phyloP scores from a whole-genome alignment of 2,888 invertebrate genomes.

The Pachycephus smyrnensis region DNA sequence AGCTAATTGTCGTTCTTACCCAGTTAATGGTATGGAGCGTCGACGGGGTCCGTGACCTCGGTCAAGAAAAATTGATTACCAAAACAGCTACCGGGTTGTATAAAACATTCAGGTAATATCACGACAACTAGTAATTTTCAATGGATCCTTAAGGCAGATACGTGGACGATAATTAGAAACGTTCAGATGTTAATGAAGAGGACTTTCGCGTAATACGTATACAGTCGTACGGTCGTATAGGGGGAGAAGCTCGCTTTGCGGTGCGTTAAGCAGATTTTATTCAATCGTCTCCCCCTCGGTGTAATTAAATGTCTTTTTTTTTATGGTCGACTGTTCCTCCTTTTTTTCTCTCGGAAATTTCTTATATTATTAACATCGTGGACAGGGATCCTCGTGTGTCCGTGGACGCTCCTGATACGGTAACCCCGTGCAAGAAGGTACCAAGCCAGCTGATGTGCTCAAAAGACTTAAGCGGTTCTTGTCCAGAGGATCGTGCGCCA shows the following conservation, averaged over 20 bases:
- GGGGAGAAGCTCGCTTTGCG: too few relatives aligned
- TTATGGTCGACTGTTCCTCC: not conserved
- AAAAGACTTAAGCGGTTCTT: conserved; percentile 30
- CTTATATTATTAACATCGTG: not conserved
- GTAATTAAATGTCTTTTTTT: not conserved
- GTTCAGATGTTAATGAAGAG: not conserved
- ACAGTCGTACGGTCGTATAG: not conserved
- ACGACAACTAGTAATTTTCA: not conserved
- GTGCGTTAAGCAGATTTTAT: not conserved
- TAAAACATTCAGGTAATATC: not conserved
- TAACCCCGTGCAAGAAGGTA: not conserved
- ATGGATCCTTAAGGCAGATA: not conserved
- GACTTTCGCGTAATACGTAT: not conserved
- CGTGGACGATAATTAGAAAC: not conserved
- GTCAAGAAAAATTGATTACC: conserved; percentile 12
- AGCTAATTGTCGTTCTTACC: conserved; percentile 23
- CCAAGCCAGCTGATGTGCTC: conserved; percentile 1
- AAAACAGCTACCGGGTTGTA: conserved; percentile 1
- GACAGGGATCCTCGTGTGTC: not conserved
- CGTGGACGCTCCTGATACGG: not conserved
- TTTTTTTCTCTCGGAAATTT: not conserved
- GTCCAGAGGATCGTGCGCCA: conserved; percentile 32
- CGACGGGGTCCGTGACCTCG: conserved; percentile 17
- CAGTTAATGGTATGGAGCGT: not conserved
- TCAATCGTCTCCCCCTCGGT: not conserved